Evolutionary conservation across 2,797 vertebrate genomes (phyloP), one percentile per base, ranked within the genome.

Genomic region (Sebastiscus tertius): DNA sequence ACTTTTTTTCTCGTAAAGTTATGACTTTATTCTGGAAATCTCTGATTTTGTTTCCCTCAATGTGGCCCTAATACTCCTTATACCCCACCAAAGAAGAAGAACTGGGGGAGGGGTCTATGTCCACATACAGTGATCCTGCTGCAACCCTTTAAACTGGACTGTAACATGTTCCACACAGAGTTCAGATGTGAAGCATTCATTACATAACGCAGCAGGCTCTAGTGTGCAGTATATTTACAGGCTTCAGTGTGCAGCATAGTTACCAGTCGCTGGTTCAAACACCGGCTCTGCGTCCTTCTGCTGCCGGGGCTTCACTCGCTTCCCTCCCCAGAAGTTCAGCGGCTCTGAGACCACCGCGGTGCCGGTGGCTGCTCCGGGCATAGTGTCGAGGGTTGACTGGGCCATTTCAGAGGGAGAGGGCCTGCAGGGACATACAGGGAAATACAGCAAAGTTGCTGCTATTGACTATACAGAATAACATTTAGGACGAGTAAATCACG

Each of bases 231-330:
- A 33, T 31, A 31, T 31, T 31, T 1, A 31, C 29, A 34, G 33
- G 10, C n/a, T 33, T 2, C 1, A 46, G 5, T 46, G 42, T 18
- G 14, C 36, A 39, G 8, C 6, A 36, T 36, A 22, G 33, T 83
- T 89, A 98, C 98, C 98, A 8, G 98, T 99, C 12, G 98, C 96
- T 0, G 98, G 98, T 72, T 99, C 98, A 9, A 95, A 98, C 0
- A 97, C 96, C 3, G 96, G 93, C 86, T 99, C 97, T 0, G 85
- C 64, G 85, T 94, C 93, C 0, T 91, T 93, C 13, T 92, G 76
- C 29, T 96, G 94, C 1, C 72, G 64, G 3, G 96, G 94, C 26
- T 96, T 92, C 27, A 97, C 93, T 60, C 97, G 95, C 74, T 72
- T 79, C 0, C 97, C 98, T 1, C 76, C 95, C 89, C 97, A 97